Conservation (phyloP, 2,797 vertebrate genomes). For the Myiothlypis chrysogaster region DNA sequence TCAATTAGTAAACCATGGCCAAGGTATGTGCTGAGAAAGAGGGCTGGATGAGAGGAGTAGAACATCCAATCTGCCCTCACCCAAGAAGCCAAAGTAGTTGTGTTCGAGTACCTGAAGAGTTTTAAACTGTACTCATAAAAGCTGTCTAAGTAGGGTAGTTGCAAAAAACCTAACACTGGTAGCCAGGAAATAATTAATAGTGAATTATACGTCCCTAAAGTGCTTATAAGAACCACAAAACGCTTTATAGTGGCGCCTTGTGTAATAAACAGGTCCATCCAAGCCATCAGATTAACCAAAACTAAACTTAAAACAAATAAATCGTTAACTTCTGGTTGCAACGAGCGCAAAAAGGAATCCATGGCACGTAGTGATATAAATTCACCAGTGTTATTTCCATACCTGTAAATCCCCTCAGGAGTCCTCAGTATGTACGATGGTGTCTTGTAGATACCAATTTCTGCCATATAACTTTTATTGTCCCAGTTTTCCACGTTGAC, state of each 20-base stretch:
- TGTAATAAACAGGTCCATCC: conserved; percentile 99
- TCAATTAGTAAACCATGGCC: conserved; percentile 93
- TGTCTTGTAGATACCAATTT: conserved; percentile 86
- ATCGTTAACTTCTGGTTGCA: conserved; percentile 97
- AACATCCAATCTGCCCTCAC: conserved; percentile 97
- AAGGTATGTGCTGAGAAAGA: conserved; percentile 94
- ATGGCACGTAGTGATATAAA: conserved; percentile 93
- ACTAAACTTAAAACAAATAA: conserved; percentile 95
- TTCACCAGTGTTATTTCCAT: conserved; percentile 93
- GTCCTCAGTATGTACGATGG: conserved; percentile 95
- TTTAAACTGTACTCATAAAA: conserved; percentile 96
- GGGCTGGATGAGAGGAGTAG: conserved; percentile 94
- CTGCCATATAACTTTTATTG: conserved; percentile 84
- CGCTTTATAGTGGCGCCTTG: conserved; percentile 96
- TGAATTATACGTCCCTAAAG: conserved; percentile 97
- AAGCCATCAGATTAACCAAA: conserved; percentile 95
- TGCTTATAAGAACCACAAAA: conserved; percentile 97
- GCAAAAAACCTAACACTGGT: conserved; percentile 92
- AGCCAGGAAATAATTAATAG: conserved; percentile 96
- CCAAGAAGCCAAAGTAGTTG: conserved; percentile 91
- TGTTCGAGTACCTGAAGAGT: conserved; percentile 92
- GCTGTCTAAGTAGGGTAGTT: conserved; percentile 91
- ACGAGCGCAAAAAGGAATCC: conserved; percentile 93
- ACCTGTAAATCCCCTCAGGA: conserved; percentile 94
- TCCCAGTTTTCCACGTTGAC: conserved; percentile 92